Base-by-base conservation (phyloP, 2,113 vertebrate genomes). In the Varanus salvator region DNA sequence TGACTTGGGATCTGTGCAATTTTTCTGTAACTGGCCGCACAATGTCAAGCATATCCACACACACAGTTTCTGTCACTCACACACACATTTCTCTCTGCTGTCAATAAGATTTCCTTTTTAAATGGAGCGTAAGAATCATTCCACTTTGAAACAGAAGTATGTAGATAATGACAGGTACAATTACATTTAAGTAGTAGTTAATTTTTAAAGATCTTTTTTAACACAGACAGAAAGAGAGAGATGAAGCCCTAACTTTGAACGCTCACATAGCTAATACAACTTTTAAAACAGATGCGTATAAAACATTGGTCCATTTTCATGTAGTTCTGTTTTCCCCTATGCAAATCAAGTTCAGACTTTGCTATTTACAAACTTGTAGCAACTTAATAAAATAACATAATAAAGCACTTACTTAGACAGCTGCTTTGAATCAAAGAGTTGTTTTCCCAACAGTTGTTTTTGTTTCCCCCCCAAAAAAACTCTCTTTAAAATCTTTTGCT, bases 371-470 rank as follows among this genome's bases (percentile, higher is more conserved):
- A 93, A 60, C 19, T 68, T 48, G 50, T 48, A 2, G 86, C 75
- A 90, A 34, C 84, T 90, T 66, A 25, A 68, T 91, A 57, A 83
- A 84, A 34, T 27, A 80, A 90, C n/a, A n/a, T 7, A 92, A 92
- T 64, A 92, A 93, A 90, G 38, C 34, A 87, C 68, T 19, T 21
- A 48, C 90, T 85, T 57, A 89, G 52, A 77, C 86, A 94, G 71
- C 71, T 57, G 9, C 27, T 27, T 29, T 87, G 81, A 92, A 94
- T 78, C 71, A 77, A 92, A 92, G 86, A 0, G 0, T 17, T 93
- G 31, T 48, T 77, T 23, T 14, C 15, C 44, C 71, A 64, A 64
- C 21, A 9, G 15, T 19, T 44, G 38, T 44, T 44, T 44, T 44
- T 44, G 38, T 44, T 1, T 19, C 60, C 60, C 60, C 60, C 2